phyloP scores from a whole-genome alignment of 2,113 vertebrate species.

The Pheucticus melanocephalus region DNA sequence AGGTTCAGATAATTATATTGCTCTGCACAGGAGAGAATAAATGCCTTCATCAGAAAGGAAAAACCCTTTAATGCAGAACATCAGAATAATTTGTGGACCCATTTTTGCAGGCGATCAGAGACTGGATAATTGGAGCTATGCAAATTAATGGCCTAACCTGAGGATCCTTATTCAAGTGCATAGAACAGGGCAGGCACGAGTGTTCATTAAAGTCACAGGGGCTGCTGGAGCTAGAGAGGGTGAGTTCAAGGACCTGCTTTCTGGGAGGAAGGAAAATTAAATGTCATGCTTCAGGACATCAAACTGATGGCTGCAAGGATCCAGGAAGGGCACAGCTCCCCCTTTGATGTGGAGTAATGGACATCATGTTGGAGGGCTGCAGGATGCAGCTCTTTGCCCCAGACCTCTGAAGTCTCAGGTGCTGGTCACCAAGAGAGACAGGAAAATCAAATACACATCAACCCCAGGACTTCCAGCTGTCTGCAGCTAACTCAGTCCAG shows the following conservation, averaged over 20 bases:
- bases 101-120: constrained; percentile 51
- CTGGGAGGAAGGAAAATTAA: constrained; percentile 24
- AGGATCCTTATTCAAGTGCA: constrained; percentile 31
- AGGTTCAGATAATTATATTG: constrained; percentile 57
- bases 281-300: neutral
- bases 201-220: constrained; percentile 23
- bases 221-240: neutral
- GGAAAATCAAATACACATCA: neutral
- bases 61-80: constrained; percentile 54
- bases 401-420: constrained; percentile 1
- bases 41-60: constrained; percentile 52
- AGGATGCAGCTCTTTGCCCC: neutral
- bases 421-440: neutral
- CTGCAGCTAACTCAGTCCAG: neutral
- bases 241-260: constrained; percentile 30
- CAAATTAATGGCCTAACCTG: constrained; percentile 58
- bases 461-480: neutral
- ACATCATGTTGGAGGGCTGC: neutral
- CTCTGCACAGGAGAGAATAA: constrained; percentile 44
- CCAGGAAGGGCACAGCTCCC: neutral
- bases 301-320: neutral
- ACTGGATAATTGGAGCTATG: constrained; percentile 51
- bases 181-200: neutral
- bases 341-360: neutral
- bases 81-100: constrained; percentile 47